A percentile compares a stretch with the other conserved stretches of the same genome.
Evolutionary conservation across 2,797 vertebrate genomes (phyloP).

Genomic region (Clarias pachynema): DNA sequence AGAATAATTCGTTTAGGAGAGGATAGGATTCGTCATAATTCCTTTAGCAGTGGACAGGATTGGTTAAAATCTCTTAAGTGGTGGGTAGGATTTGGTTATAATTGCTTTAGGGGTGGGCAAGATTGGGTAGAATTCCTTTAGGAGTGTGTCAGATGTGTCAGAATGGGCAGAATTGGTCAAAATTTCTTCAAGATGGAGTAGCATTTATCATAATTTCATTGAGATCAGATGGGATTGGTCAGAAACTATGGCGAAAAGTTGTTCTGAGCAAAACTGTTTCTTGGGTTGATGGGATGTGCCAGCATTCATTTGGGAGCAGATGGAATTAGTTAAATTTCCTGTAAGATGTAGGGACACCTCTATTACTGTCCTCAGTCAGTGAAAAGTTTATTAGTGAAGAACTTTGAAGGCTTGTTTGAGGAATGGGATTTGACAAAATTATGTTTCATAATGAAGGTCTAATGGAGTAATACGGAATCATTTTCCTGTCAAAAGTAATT

Average conservation of each 20-base stretch:
- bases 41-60: neutral
- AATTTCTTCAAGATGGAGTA: too few species aligned
- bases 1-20: neutral
- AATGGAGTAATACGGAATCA: neutral
- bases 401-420: neutral
- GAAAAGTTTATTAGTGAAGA: neutral
- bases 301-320: neutral
- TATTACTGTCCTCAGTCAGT: neutral
- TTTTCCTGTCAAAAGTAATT: neutral
- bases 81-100: neutral
- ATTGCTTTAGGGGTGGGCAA: neutral
- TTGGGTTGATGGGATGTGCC: neutral
- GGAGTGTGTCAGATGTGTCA: neutral
- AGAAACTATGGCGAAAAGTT: neutral
- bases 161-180: neutral
- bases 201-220: neutral
- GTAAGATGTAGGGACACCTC: neutral
- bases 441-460: slow-evolving; percentile 1
- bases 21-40: neutral
- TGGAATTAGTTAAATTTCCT: neutral
- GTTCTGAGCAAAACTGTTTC: too few species aligned
- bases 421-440: neutral
- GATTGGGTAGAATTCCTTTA: neutral
- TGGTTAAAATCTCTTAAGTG: neutral
- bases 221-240: neutral